Evolutionary conservation across 2,797 vertebrate species (phyloP), one percentile per base, ranked within the genome.

Genomic region (Acomys russatus): DNA sequence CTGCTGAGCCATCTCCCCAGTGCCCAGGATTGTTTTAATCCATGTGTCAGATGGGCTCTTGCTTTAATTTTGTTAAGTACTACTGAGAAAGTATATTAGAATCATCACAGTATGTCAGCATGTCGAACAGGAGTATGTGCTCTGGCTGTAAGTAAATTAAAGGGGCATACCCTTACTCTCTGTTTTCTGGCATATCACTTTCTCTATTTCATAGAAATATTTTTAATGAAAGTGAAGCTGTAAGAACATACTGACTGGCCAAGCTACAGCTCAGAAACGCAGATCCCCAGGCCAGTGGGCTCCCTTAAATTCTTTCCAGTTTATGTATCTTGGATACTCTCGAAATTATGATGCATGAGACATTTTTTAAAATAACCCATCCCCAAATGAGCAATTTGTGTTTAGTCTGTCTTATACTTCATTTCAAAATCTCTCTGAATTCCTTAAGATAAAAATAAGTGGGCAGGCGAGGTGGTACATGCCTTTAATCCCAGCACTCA

Each of bases 271-370:
- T 54, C 51, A 85, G 77, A 92, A 78, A 51, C 79, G 30, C 61
- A 0, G 1, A 30, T 22, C 91, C 85, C 84, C 54, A 51, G 73
- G 28, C 79, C 85, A 25, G 51, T 71, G 18, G 1, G 23, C 59
- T 30, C 70, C 68, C 71, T 92, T 33, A 49, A 66, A 35, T 66
- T 22, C 59, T n/a, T 80, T 54, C n/a, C 33, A 44, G 66, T 4
- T 54, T 76, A 20, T 92, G 83, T 51, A 82, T 17, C 23, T 64
- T 33, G 17, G 10, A 63, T 82, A 79, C 77, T 94, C 66, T 76
- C 59, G 78, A 90, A 96, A 88, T 30, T 73, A 83, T 71, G 56
- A 61, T 63, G 64, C 44, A 84, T 94, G 68, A 88, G 66, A 92
- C 23, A 28, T 71, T 74, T 66, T 71, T 74, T 66, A 30, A 35